phyloP scores from a whole-genome alignment of 2,113 vertebrate species.

The Passer domesticus region DNA sequence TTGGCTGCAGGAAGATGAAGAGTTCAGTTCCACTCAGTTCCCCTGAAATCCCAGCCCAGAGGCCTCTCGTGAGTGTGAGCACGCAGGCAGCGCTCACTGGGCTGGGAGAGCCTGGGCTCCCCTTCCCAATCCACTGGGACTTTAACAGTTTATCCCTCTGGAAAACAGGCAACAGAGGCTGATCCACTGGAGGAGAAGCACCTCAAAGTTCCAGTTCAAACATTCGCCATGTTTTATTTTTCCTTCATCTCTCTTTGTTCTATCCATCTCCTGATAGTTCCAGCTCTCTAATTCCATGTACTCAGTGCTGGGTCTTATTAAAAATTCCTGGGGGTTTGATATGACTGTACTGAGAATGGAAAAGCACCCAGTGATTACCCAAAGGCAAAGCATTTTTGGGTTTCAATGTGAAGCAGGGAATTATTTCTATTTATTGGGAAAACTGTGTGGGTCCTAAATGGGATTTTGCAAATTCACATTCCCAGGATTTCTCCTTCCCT shows the following conservation, averaged over 20 bases:
- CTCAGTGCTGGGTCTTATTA: not conserved
- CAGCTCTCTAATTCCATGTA: too few species aligned
- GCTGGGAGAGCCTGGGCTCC: not conserved
- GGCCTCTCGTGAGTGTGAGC: not conserved
- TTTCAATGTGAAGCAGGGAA: not conserved
- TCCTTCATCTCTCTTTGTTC: fast-evolving
- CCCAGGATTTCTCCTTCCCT: not conserved
- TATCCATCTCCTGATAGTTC: not conserved
- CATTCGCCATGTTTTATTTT: not conserved
- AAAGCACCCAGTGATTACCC: not conserved
- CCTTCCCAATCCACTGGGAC: not conserved
- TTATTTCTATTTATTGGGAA: constrained; percentile 16
- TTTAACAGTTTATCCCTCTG: not conserved
- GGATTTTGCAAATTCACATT: not conserved
- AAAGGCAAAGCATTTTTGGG: not conserved
- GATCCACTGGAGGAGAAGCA: not conserved
- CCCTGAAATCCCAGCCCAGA: not conserved
- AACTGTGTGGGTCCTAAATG: not conserved
- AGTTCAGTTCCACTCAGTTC: not conserved
- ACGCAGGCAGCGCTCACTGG: not conserved
- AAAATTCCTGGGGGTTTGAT: not conserved
- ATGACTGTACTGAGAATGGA: not conserved
- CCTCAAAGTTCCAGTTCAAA: not conserved
- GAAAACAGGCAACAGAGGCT: not conserved
- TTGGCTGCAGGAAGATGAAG: not conserved